phyloP scores from a whole-genome alignment of 1,140 invertebrate genomes.

The Zelostemma sp. region DNA sequence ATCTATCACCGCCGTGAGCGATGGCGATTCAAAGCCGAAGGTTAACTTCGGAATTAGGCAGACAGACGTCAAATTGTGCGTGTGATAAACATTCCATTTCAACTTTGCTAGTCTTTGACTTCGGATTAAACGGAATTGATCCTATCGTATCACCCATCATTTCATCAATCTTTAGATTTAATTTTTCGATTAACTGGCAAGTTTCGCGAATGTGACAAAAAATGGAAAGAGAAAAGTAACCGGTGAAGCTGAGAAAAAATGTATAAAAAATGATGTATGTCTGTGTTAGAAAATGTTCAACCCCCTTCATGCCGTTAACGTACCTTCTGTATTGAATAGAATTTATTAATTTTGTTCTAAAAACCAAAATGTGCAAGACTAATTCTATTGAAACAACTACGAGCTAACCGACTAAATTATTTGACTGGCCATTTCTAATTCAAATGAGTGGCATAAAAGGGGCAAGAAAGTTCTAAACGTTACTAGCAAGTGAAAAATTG shows the following conservation, averaged over 20 bases:
- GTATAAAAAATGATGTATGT: conserved; percentile 35
- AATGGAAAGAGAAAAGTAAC: conserved; percentile 32
- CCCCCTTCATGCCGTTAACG: conserved; percentile 43
- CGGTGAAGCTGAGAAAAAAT: conserved; percentile 48
- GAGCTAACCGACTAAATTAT: no score
- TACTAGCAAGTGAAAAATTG: conserved; percentile 42
- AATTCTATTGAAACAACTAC: no score
- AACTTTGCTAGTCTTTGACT: conserved; percentile 37
- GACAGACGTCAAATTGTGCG: conserved; percentile 52
- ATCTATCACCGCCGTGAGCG: conserved; percentile 49
- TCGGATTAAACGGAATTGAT: no score
- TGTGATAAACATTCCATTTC: conserved; percentile 45
- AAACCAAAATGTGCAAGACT: no score
- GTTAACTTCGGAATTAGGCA: conserved; percentile 42
- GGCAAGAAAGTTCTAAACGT: conserved; percentile 36
- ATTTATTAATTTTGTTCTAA: no score
- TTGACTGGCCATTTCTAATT: neutral
- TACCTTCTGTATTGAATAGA: no score
- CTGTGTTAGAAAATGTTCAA: conserved; percentile 41
- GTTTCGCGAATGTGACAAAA: no score
- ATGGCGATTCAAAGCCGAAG: conserved; percentile 48
- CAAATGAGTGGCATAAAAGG: conserved; percentile 40
- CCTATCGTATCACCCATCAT: no score
- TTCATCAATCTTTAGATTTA: no score
- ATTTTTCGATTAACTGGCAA: no score